Evolutionary conservation across 2,113 vertebrate species (phyloP).

Genomic region (Myotis yumanensis): DNA sequence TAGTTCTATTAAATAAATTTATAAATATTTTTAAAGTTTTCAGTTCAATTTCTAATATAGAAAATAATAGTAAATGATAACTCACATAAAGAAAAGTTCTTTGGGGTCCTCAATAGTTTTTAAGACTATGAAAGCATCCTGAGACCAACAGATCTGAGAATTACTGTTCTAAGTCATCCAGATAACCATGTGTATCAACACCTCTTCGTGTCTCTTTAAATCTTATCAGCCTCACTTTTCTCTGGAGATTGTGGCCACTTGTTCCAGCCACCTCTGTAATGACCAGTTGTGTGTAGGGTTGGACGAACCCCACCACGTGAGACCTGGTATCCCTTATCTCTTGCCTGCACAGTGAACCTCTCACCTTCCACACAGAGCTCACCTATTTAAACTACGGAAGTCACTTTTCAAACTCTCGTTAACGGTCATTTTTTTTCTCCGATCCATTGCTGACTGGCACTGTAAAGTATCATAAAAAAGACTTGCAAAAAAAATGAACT

Average conservation of each 20-base stretch:
- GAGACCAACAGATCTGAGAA: neutral
- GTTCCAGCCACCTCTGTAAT: neutral
- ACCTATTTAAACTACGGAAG: neutral
- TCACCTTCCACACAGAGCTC: neutral
- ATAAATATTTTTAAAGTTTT: neutral
- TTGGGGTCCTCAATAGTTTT: neutral
- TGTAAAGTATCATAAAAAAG: neutral
- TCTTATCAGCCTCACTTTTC: neutral
- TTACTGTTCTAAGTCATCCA: neutral
- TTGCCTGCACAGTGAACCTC: neutral
- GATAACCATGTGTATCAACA: neutral
- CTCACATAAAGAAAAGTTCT: neutral
- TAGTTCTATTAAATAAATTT: neutral
- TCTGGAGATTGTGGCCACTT: neutral
- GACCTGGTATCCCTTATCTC: neutral
- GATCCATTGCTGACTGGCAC: neutral
- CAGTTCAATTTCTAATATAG: neutral
- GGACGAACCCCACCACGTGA: neutral
- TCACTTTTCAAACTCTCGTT: constrained; percentile 5
- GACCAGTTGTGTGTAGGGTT: neutral
- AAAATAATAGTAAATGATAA: neutral
- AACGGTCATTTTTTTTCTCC: neutral
- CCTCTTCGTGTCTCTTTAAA: neutral
- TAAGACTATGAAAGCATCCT: constrained; percentile 14
- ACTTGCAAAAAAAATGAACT: neutral